Evolutionary conservation across 2,797 vertebrate genomes (phyloP).

Genomic region (Morus bassanus): DNA sequence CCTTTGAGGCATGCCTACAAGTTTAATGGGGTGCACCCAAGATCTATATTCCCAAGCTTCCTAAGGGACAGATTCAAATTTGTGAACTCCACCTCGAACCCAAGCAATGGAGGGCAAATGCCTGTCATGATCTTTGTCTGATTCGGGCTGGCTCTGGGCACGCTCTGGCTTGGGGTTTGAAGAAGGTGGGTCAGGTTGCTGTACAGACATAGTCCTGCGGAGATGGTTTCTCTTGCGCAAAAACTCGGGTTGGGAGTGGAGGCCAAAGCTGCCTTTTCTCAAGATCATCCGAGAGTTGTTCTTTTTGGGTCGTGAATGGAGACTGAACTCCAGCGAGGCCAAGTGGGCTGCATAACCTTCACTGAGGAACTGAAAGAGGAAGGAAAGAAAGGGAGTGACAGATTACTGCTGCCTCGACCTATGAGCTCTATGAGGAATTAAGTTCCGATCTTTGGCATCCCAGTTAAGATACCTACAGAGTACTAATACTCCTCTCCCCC

Average conservation of each 20-base stretch:
- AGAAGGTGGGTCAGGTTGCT: conserved; percentile 92
- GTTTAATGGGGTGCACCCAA: background rate
- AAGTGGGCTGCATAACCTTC: conserved; percentile 95
- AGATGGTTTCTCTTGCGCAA: conserved; percentile 95
- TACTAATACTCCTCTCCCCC: background rate
- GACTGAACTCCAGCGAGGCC: conserved; percentile 89
- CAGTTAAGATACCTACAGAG: background rate
- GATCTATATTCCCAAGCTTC: background rate
- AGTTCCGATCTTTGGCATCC: background rate
- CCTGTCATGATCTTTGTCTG: conserved; percentile 90
- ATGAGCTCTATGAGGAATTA: background rate
- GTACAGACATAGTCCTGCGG: conserved; percentile 95
- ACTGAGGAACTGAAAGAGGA: conserved; percentile 86
- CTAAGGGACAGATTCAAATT: conserved; percentile 78
- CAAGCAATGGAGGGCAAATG: conserved; percentile 75
- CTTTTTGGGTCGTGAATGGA: conserved; percentile 92
- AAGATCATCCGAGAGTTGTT: conserved; percentile 93
- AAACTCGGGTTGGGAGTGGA: conserved; percentile 93
- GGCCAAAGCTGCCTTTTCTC: conserved; percentile 94
- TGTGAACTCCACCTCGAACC: conserved; percentile 72
- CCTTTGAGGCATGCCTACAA: background rate
- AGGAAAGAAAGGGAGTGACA: conserved; percentile 15
- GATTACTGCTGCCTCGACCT: background rate
- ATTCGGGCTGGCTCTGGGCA: conserved; percentile 97
- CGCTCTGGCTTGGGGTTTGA: conserved; percentile 93